A percentile compares a stretch with the other conserved stretches of the same genome.
Evolutionary conservation across 2,113 vertebrate species (phyloP).

Genomic region (Neopipo cinnamomea): DNA sequence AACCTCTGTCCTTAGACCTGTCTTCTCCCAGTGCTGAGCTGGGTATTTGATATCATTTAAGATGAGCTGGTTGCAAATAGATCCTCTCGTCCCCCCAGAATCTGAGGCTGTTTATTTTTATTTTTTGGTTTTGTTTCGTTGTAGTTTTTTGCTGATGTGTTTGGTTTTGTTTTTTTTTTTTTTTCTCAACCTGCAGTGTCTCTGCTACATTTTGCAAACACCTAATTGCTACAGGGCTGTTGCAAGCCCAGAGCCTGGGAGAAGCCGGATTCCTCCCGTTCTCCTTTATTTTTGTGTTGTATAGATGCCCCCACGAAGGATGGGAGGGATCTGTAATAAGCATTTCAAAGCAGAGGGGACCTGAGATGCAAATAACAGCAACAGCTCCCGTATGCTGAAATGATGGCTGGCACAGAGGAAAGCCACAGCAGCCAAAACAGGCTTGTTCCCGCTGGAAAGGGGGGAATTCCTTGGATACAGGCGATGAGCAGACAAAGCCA

Average conservation of each 20-base stretch:
- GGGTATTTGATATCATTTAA: background rate
- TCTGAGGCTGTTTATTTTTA: background rate
- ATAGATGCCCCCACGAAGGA: background rate
- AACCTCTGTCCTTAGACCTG: background rate
- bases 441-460: background rate
- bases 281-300: background rate
- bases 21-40: background rate
- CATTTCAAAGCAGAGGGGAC: background rate
- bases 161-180: too few species aligned
- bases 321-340: background rate
- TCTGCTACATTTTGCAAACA: background rate
- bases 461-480: background rate
- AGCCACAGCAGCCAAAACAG: background rate
- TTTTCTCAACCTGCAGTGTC: background rate
- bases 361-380: background rate
- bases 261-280: background rate
- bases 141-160: too few species aligned
- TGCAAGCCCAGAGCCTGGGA: background rate
- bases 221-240: slow-evolving; percentile 38
- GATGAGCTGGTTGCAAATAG: background rate
- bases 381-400: background rate
- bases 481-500: slow-evolving; percentile 26
- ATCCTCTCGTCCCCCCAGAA: background rate
- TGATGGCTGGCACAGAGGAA: background rate
- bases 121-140: background rate